Base-by-base conservation (phyloP, 1,140 invertebrate species). In the Colletes gigas region DNA sequence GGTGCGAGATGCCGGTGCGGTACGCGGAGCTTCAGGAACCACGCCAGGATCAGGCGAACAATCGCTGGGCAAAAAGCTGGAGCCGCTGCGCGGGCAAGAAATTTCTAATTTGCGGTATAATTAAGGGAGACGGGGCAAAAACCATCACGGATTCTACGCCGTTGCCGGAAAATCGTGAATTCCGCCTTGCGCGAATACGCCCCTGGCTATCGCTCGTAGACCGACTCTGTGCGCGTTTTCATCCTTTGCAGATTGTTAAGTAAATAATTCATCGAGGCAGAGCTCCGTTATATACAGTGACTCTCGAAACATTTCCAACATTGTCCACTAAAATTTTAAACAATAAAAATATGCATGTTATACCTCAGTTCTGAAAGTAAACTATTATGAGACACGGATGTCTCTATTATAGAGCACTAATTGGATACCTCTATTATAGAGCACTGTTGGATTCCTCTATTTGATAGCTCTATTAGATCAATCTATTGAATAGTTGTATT, bases 21-120 rank as follows among this genome's bases (percentile, higher is more conserved):
- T 78, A 75, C 80, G 30, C 63, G 84, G 84, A 75, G 84, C 44
- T 81, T 84, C 86, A 87, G 83, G 83, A 87, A 85, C 86, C 85
- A 75, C 68, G 86, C 86, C 84, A 87, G 85, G 86, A 87, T 87
- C 84, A 83, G 83, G 81, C 78, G 88, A 89, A 90, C 87, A 88
- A 88, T 90, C 87, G 89, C 88, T 81, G 77, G 84, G 86, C 90
- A 91, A 91, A 91, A 91, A 91, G 89, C 88, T 87, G 89, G 88
- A 90, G 90, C 87, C 81, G 82, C 75, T 83, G 80, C 78, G 74
- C 82, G 78, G 78, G 85, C 90, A 92, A 92, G 91, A 92, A 92
- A 92, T 92, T 92, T 92, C 90, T 92, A 92, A 92, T 92, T 92
- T 92, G 90, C 89, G 91, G 91, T 90, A 92, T 91, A 92, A 92